These are phyloP conservation scores for Automeris io DNA, from an alignment of 2,888 invertebrate genomes.

Conservation along the genomic window DNA sequence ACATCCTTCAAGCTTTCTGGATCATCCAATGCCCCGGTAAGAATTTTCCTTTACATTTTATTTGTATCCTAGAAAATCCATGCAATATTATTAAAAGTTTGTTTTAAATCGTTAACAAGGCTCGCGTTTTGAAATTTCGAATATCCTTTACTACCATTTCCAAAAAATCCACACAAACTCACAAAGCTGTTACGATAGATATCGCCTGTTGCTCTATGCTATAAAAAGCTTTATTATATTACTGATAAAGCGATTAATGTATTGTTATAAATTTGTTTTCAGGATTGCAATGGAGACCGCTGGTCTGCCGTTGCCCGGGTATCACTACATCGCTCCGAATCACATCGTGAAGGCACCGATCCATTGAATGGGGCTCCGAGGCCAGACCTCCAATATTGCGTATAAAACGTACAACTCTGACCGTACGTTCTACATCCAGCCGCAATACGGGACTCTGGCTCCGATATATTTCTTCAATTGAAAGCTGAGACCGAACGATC, in stretches of 20 bases:
- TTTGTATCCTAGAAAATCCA: conserved; percentile 60
- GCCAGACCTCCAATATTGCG: conserved; percentile 46
- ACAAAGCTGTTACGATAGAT: conserved; percentile 3
- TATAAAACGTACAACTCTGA: conserved; percentile 36
- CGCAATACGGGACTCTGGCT: conserved; percentile 57
- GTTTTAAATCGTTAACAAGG: not conserved
- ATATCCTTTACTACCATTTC: conserved; percentile 36
- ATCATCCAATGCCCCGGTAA: conserved; percentile 74
- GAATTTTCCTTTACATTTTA: conserved; percentile 68
- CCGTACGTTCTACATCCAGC: conserved; percentile 34
- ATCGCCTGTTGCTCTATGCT: not conserved
- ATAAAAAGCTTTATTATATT: not conserved
- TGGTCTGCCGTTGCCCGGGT: conserved; percentile 92
- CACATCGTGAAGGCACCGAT: conserved; percentile 95
- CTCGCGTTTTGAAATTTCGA: not conserved
- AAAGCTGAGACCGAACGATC: conserved; percentile 49
- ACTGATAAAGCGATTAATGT: not conserved
- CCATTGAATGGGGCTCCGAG: conserved; percentile 80
- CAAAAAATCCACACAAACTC: conserved; percentile 26
- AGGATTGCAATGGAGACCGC: conserved; percentile 98
- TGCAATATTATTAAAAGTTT: conserved; percentile 15
- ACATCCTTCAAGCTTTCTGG: conserved; percentile 70
- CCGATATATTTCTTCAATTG: conserved; percentile 63
- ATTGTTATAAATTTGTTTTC: conserved; percentile 50
- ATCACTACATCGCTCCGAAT: conserved; percentile 94